Evolutionary conservation across 2,113 vertebrate genomes (phyloP), one percentile per base, ranked within the genome.

Genomic region (Dolichallabes microphthalmus): DNA sequence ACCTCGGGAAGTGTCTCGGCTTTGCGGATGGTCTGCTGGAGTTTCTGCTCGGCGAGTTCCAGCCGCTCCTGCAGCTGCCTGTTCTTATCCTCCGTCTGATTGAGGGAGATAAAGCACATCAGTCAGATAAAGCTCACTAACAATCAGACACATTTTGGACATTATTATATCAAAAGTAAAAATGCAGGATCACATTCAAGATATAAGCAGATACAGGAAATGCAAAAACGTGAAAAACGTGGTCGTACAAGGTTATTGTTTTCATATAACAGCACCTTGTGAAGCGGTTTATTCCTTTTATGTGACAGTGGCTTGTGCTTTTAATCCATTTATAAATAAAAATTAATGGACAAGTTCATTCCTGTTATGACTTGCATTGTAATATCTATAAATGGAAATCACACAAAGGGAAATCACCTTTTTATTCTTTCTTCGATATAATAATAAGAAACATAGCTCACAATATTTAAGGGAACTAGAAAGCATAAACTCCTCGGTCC

Each of bases 1-100:
- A 99, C 98, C 92, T 99, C 98, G 0, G 98, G 98, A 66, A 99
- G 92, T 0, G 97, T 97, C 93, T 99, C 97, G 0, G 97, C 98
- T 90, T 97, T 99, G n/a, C 97, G 93, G 87, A 98, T 92, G 11
- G 97, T 99, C 92, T 99, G 98, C 92, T 98, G 98, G 82, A 99
- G 93, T 93, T 98, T 99, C 88, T 98, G 98, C 88, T 99, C 98
- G 0, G 98, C 98, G 86, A 98, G 86, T 86, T 99, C 98, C 88
- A 99, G 92, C 77, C 98, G 96, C 84, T 99, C 98, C 85, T 99
- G 98, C 68, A 99, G 88, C 39, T 97, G 97, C 39, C 98, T 94
- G 82, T 96, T 97, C 85, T 95, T 96, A 57, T 99, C 98, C 92
- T 99, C 97, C 0, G 95, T 96, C 98, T 99, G 79, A 58, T 30